Conservation (phyloP, 2,113 vertebrate species). For the Pachycephala philippinensis region DNA sequence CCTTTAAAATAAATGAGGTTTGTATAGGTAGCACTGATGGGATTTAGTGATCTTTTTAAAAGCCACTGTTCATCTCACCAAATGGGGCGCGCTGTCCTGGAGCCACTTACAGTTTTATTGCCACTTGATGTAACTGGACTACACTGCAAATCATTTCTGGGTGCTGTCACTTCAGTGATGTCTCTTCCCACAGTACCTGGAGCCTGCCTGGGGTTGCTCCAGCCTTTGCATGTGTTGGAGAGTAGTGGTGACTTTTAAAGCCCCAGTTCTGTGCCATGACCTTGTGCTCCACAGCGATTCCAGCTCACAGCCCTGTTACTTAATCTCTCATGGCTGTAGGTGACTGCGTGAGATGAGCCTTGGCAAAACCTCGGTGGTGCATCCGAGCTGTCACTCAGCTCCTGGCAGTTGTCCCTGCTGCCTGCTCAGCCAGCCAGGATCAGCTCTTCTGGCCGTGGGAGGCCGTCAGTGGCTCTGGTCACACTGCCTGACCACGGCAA, state of each 20-base stretch:
- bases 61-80: background rate
- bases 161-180: background rate
- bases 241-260: background rate
- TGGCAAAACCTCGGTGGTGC: background rate
- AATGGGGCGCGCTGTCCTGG: background rate
- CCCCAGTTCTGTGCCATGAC: background rate
- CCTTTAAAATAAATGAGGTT: constrained; percentile 39
- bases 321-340: background rate
- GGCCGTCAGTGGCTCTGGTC: fast-evolving
- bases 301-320: background rate
- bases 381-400: background rate
- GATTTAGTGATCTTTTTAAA: constrained; percentile 37
- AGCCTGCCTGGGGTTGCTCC: background rate
- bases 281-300: background rate
- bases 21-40: background rate
- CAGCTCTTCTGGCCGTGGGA: background rate
- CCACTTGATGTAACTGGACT: background rate
- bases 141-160: background rate
- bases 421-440: background rate
- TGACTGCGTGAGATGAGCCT: background rate
- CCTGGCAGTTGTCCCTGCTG: background rate
- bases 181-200: background rate
- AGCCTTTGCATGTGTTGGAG: background rate
- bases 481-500: fast-evolving
- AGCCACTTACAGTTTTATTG: background rate